These are phyloP conservation scores for Nymphalis c-album DNA, from an alignment of 2,888 invertebrate genomes.

Conservation along the genomic window DNA sequence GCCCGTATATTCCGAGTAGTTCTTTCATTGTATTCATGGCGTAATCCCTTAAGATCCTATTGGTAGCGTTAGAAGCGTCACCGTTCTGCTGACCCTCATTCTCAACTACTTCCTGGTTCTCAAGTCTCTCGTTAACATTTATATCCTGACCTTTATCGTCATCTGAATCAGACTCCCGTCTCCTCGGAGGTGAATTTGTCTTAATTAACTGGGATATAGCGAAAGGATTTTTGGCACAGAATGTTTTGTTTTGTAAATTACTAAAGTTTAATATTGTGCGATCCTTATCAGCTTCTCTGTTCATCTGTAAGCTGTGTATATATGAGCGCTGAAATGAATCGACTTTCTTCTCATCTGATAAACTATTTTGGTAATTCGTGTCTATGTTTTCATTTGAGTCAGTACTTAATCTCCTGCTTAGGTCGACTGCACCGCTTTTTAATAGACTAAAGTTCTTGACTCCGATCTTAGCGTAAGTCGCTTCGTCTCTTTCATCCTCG, in stretches of 20 bases:
- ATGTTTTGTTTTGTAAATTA: conserved; percentile 77
- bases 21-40: conserved; percentile 91
- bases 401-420: conserved; percentile 75
- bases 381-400: conserved; percentile 80
- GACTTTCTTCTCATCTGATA: conserved; percentile 70
- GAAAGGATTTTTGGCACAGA: conserved; percentile 81
- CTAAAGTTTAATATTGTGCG: conserved; percentile 74
- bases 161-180: conserved; percentile 77
- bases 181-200: conserved; percentile 77
- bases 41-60: conserved; percentile 86
- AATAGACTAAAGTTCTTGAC: conserved; percentile 77
- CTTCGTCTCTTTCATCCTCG: conserved; percentile 61
- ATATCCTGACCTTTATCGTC: conserved; percentile 77
- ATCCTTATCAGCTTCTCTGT: conserved; percentile 62
- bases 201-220: conserved; percentile 80
- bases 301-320: conserved; percentile 75
- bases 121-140: conserved; percentile 73
- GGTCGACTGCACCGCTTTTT: conserved; percentile 76
- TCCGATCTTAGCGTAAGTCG: conserved; percentile 69
- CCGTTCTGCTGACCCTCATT: conserved; percentile 68
- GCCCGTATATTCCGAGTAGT: conserved; percentile 87
- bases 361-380: conserved; percentile 72
- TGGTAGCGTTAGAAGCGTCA: conserved; percentile 74
- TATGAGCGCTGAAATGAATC: conserved; percentile 77
- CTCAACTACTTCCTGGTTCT: conserved; percentile 64